These are phyloP conservation scores for Furnarius figulus DNA, from an alignment of 2,113 vertebrate genomes.

Conservation along the genomic window DNA sequence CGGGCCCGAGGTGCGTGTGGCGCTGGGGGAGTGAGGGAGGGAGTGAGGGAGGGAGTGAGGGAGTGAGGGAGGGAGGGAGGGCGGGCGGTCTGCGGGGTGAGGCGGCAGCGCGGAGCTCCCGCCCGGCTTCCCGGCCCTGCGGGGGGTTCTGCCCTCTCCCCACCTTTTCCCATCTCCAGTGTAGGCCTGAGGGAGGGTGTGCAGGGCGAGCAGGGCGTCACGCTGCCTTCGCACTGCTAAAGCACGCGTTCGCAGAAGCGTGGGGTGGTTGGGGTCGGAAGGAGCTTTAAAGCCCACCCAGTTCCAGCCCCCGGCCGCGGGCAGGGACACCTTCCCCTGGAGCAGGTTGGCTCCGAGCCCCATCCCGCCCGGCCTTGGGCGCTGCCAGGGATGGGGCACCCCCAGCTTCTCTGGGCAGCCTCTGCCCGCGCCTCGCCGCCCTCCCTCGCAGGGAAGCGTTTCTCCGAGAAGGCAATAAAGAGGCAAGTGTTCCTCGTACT, in stretches of 20 bases:
- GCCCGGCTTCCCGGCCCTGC: background rate
- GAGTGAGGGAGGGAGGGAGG: too few species aligned
- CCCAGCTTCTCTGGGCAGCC: background rate
- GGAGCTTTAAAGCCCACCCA: too few species aligned
- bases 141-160: background rate
- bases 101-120: too few species aligned
- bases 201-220: background rate
- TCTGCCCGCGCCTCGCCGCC: background rate
- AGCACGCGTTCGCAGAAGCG: background rate
- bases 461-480: background rate
- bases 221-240: background rate
- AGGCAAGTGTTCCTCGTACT: background rate
- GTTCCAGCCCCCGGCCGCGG: background rate
- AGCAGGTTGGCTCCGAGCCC: background rate
- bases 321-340: background rate
- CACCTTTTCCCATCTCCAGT: background rate
- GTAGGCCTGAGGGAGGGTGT: background rate
- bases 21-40: too few species aligned
- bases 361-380: background rate
- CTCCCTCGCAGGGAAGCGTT: background rate
- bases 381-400: too few species aligned
- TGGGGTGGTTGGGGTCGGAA: background rate
- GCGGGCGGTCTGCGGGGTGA: background rate
- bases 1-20: rapidly evolving
- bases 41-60: too few species aligned